phyloP scores from a whole-genome alignment of 1,140 invertebrate species.

The Aphaenogaster rudis region DNA sequence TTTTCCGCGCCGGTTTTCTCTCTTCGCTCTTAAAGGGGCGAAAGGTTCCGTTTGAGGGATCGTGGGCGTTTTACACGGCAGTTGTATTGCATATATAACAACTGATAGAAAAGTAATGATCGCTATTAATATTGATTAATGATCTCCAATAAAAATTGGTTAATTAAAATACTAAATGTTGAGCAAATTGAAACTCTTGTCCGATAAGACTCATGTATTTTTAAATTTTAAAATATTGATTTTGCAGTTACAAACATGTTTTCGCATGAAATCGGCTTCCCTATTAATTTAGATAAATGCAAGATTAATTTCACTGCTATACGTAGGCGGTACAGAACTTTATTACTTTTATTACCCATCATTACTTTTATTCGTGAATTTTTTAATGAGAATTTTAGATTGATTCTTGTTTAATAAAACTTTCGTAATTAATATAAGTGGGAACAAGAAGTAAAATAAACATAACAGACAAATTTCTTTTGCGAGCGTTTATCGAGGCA shows the following conservation, averaged over 20 bases:
- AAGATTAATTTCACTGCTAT: not conserved
- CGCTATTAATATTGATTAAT: slow-evolving; percentile 8
- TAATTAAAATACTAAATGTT: not conserved
- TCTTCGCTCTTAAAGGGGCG: not conserved
- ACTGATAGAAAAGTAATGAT: not conserved
- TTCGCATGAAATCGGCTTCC: not conserved
- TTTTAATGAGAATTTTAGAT: not conserved
- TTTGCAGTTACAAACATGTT: slow-evolving; percentile 14
- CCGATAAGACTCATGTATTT: slow-evolving; percentile 20
- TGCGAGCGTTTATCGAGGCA: not conserved
- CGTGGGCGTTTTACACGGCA: not conserved
- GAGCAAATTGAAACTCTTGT: not conserved
- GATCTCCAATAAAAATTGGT: not conserved
- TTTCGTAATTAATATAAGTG: not conserved
- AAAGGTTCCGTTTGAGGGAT: not conserved
- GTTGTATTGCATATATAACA: not conserved
- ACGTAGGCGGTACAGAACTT: not conserved
- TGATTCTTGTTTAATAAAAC: not conserved
- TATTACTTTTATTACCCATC: not conserved
- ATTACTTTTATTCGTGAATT: not conserved
- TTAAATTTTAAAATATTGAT: slow-evolving; percentile 48
- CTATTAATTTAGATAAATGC: slow-evolving; percentile 16
- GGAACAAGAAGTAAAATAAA: not conserved
- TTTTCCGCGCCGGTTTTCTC: not conserved
- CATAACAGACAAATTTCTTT: not conserved